phyloP scores from a whole-genome alignment of 2,113 vertebrate species.

The Pterocles gutturalis region DNA sequence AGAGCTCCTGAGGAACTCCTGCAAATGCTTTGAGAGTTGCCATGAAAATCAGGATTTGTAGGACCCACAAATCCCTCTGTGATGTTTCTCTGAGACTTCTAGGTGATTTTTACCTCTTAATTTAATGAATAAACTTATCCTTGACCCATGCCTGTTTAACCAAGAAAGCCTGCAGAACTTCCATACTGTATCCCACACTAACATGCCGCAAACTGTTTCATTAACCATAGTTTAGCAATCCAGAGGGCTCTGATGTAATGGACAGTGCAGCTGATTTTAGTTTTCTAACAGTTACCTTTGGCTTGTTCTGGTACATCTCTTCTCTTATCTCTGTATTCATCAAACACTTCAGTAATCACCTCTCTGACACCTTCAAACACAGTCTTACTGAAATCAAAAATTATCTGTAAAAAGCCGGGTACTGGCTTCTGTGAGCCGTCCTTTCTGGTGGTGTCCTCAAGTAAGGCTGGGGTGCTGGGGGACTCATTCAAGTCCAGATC shows the following conservation, averaged over 20 bases:
- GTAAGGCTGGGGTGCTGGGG: slow-evolving; percentile 39
- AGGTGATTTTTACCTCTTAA: neutral
- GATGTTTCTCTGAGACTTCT: neutral
- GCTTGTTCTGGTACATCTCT: slow-evolving; percentile 67
- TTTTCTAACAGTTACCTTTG: slow-evolving; percentile 77
- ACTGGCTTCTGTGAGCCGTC: slow-evolving; percentile 66
- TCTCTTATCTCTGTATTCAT: slow-evolving; percentile 58
- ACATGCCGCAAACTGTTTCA: neutral
- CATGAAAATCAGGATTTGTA: neutral
- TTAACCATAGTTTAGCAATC: neutral
- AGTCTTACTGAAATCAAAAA: slow-evolving; percentile 85
- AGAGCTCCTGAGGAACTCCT: neutral
- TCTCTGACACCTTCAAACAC: slow-evolving; percentile 84
- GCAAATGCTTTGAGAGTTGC: neutral
- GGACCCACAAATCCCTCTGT: neutral
- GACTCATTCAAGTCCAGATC: slow-evolving; percentile 51
- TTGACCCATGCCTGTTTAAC: neutral
- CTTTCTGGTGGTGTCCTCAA: slow-evolving; percentile 59
- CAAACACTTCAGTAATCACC: slow-evolving; percentile 78
- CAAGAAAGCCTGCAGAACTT: neutral
- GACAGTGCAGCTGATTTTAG: neutral
- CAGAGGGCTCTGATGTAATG: neutral
- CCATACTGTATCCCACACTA: neutral
- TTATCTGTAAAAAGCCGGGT: slow-evolving; percentile 81
- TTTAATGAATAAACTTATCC: neutral